Percentiles rank a stretch among this genome's conserved stretches.
Conservation (phyloP, 2,888 invertebrate species). For the Ferrisia virgata region DNA sequence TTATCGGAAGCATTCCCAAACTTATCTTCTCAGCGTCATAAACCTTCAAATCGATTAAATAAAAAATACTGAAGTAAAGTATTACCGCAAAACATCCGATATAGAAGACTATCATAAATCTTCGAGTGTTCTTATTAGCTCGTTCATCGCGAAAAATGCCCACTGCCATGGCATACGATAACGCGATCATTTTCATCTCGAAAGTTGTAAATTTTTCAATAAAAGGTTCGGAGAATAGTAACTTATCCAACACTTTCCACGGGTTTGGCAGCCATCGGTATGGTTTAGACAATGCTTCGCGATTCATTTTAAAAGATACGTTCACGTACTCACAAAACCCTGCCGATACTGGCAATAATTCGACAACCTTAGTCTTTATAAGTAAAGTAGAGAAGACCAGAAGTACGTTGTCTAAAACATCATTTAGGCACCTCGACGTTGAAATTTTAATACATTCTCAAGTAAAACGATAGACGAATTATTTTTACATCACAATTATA, state of each 20-base stretch:
- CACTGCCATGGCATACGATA: not conserved
- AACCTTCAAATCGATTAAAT: not conserved
- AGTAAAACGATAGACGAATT: no score
- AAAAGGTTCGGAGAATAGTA: not conserved
- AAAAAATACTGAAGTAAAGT: not conserved
- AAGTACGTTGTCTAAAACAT: no score
- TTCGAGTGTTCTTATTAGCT: not conserved
- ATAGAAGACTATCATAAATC: not conserved
- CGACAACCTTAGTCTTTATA: no score
- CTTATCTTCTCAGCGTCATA: no score
- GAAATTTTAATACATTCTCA: no score
- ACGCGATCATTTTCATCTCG: not conserved
- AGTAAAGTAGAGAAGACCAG: no score
- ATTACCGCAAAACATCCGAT: not conserved
- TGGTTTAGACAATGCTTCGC: not conserved
- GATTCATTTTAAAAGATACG: no score
- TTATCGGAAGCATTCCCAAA: not conserved
- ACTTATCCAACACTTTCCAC: not conserved
- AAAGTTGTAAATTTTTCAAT: not conserved
- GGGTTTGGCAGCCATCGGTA: not conserved
- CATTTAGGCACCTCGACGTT: no score
- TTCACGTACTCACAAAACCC: no score
- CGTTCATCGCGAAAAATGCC: not conserved
- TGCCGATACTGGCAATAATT: no score
- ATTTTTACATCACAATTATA: no score